Conservation (phyloP, 2,888 invertebrate species). For the Pollenia griseotomentosa region DNA sequence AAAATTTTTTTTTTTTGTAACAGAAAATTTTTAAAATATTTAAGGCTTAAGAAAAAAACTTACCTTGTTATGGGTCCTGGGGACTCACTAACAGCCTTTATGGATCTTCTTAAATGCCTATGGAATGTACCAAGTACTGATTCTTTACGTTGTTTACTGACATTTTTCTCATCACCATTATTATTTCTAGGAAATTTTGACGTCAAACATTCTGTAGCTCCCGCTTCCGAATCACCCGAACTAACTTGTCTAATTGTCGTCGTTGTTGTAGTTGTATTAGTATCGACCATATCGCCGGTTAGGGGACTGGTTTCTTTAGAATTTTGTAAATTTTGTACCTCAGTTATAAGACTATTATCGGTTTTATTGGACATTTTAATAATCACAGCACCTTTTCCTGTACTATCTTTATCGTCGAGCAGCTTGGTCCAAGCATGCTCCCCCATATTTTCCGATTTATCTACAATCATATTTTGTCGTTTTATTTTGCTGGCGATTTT, state of each 20-base stretch:
- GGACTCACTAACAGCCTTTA: slow-evolving; percentile 84
- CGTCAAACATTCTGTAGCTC: slow-evolving; percentile 72
- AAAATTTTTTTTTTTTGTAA: not conserved
- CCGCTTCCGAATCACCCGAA: slow-evolving; percentile 67
- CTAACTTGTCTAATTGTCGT: slow-evolving; percentile 8
- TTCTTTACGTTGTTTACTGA: slow-evolving; percentile 80
- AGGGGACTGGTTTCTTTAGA: slow-evolving; percentile 79
- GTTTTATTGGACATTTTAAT: slow-evolving; percentile 78
- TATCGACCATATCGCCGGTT: slow-evolving; percentile 76
- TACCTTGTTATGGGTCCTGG: slow-evolving; percentile 84
- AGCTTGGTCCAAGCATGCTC: slow-evolving; percentile 84
- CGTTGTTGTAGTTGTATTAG: slow-evolving; percentile 2
- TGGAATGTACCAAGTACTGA: slow-evolving; percentile 84
- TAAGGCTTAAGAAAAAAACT: slow-evolving; percentile 70
- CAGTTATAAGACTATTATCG: slow-evolving; percentile 72
- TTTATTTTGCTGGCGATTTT: slow-evolving; percentile 28
- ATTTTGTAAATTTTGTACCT: slow-evolving; percentile 74
- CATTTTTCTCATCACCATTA: slow-evolving; percentile 74
- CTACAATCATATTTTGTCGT: slow-evolving; percentile 81
- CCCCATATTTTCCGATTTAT: slow-evolving; percentile 80
- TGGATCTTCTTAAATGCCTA: slow-evolving; percentile 83
- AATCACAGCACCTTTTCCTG: slow-evolving; percentile 78
- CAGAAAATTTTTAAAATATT: not conserved
- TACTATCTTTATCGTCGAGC: slow-evolving; percentile 80
- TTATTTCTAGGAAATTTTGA: slow-evolving; percentile 58